Base-by-base conservation (phyloP, 2,113 vertebrate species). In the Circaetus cinerascens region DNA sequence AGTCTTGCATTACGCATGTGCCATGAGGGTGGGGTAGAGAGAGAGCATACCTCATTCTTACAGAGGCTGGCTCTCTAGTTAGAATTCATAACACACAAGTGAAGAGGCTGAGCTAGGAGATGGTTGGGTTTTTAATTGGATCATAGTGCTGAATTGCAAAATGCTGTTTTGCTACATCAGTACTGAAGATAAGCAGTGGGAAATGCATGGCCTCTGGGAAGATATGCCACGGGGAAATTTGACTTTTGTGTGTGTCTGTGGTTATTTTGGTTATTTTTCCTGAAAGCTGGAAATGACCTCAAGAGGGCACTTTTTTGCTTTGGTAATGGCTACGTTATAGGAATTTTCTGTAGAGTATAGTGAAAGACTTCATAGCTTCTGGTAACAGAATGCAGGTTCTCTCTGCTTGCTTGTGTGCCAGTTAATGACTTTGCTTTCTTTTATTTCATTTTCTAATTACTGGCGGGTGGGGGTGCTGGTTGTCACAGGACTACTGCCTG, bases 281-380 rank as follows among this genome's bases (percentile, higher is more conserved):
- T 60, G 26, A 34, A 66, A 67, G 45, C 60, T 93, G 64, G 22
- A 45, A 78, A 36, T n/a, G 18, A 50, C 93, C 95, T 95, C 80
- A 48, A 92, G 90, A 62, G 95, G 95, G 91, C 94, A 87, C 76
- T 63, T 88, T 56, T 25, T 56, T 91, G 66, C 90, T 82, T 94
- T 67, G 36, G 7, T 50, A 78, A 50, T 21, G 26, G 40, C 38
- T 72, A 34, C 14, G 53, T 59, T 4, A 19, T 11, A 63, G 36
- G 57, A 32, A 13, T 86, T 74, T 60, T 77, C 32, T 48, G 45
- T 40, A 38, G 29, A 2, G 5, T 36, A 6, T 5, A 25, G 32
- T 27, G 38, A 60, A 66, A 30, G 45, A 38, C 62, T 67, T 45
- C 15, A 9, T 11, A 7, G 45, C 34, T 78, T 38, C 48, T 68